Evolutionary conservation across 37 sponge, comb jelly and placozoan genomes (phyloP).

Genomic region (Aplysina aerophoba): DNA sequence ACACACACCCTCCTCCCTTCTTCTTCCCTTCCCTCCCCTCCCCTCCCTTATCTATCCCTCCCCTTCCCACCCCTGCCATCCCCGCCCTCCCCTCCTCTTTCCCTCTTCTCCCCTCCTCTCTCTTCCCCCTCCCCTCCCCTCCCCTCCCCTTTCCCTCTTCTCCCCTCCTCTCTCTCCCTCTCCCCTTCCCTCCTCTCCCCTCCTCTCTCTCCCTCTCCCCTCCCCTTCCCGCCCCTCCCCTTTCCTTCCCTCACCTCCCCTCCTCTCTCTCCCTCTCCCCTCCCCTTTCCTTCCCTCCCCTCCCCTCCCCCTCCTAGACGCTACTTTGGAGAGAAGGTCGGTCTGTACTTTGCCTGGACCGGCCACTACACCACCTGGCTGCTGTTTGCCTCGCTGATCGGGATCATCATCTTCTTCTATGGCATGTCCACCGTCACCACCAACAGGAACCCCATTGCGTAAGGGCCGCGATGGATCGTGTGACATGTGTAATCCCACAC

Average conservation of each 20-base stretch:
- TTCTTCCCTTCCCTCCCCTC: background rate
- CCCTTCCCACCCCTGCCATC: too few species aligned
- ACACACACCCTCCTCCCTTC: background rate
- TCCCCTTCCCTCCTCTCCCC: too few species aligned
- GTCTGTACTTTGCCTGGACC: conserved; percentile 95
- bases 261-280: background rate
- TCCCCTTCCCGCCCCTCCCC: too few species aligned
- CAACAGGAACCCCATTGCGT: conserved; percentile 79
- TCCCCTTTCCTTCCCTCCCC: too few species aligned
- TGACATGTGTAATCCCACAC: background rate
- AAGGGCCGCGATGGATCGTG: conserved; percentile 39
- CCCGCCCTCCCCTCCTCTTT: too few species aligned
- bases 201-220: too few species aligned
- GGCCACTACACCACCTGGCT: conserved; percentile 96
- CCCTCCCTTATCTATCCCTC: too few species aligned
- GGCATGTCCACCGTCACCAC: conserved; percentile 78
- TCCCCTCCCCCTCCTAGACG: conserved; percentile 39
- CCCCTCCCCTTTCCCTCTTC: too few species aligned
- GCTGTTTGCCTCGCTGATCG: conserved; percentile 77
- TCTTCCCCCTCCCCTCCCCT: too few species aligned
- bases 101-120: too few species aligned
- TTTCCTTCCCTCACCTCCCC: too few species aligned
- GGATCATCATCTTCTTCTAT: conserved; percentile 79
- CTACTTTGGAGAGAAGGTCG: conserved; percentile 99
- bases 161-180: too few species aligned